Evolutionary conservation across 2,797 vertebrate species (phyloP), one percentile per base, ranked within the genome.

Genomic region (Acanthurus lineatus): DNA sequence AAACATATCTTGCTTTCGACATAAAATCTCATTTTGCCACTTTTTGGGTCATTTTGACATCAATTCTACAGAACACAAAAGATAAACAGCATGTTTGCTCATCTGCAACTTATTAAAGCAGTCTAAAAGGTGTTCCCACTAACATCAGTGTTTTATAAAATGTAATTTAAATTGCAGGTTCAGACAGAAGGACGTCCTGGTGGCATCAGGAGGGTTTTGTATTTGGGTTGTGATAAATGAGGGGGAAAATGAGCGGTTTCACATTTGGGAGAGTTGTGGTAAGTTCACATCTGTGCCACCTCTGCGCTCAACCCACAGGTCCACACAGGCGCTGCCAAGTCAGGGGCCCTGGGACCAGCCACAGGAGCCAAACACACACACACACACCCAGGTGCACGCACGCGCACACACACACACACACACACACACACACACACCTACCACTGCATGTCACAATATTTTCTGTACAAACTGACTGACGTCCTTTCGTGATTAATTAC

Each of bases 151-250:
- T 35, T n/a, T 10, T 0, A 3, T 42, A 53, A 35, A 19, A 48
- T 22, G 19, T 0, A 17, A 60, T 35, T 61, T n/a, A 20, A 20
- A 45, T 17, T 25, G n/a, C 11, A 42, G 28, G 9, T 8, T 35
- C 32, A 35, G 32, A 7, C 3, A 35, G 10, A 44, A 54, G 22
- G 22, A 0, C 12, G 20, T 61, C 16, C 19, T 16, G 32, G 22
- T 22, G 42, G 53, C 25, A 47, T 72, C 59, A n/a, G 67, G 15
- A n/a, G 76, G 63, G 47, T 45, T 54, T 14, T 45, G 51, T 16
- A 77, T 28, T 56, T 44, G 77, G 77, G 58, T 53, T 19, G 59
- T 38, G 51, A 71, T 85, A 87, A 92, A 92, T 89, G 87, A 88
- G 69, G 60, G 61, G 82, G 76, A 83, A 91, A 87, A 79, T 67